Conservation (phyloP, 2,888 invertebrate species). For the Trichacis sp. region DNA sequence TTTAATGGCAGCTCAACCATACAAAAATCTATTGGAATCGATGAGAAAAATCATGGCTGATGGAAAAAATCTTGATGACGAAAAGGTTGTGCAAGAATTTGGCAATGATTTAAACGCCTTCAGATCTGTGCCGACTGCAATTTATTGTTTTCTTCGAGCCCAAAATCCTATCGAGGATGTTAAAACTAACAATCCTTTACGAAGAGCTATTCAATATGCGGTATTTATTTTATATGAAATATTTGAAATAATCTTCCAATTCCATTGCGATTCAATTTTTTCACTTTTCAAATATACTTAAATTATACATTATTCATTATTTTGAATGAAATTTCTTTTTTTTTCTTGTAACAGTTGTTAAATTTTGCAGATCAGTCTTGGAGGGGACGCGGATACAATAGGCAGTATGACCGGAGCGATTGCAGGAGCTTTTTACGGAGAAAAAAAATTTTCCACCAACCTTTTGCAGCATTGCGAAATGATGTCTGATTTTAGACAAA, state of each 20-base stretch:
- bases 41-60: slow-evolving; percentile 71
- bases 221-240: slow-evolving; percentile 45
- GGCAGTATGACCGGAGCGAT: slow-evolving; percentile 81
- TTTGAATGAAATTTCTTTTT: neutral
- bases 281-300: neutral
- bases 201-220: slow-evolving; percentile 77
- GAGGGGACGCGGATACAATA: slow-evolving; percentile 84
- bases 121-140: slow-evolving; percentile 80
- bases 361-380: slow-evolving; percentile 72
- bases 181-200: slow-evolving; percentile 73
- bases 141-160: slow-evolving; percentile 77
- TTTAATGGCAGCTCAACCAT: slow-evolving; percentile 69
- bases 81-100: slow-evolving; percentile 70
- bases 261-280: neutral
- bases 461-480: slow-evolving; percentile 75
- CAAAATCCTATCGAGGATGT: slow-evolving; percentile 70
- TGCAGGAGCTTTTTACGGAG: slow-evolving; percentile 77
- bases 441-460: slow-evolving; percentile 70
- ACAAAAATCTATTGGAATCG: slow-evolving; percentile 71
- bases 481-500: slow-evolving; percentile 69
- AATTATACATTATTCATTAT: too few relatives aligned
- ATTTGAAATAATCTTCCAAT: neutral
- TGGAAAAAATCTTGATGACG: slow-evolving; percentile 67
- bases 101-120: slow-evolving; percentile 72
- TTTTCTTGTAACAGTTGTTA: too few relatives aligned